Evolutionary conservation across 2,888 invertebrate genomes (phyloP).

Genomic region (Acrobasis suavella): DNA sequence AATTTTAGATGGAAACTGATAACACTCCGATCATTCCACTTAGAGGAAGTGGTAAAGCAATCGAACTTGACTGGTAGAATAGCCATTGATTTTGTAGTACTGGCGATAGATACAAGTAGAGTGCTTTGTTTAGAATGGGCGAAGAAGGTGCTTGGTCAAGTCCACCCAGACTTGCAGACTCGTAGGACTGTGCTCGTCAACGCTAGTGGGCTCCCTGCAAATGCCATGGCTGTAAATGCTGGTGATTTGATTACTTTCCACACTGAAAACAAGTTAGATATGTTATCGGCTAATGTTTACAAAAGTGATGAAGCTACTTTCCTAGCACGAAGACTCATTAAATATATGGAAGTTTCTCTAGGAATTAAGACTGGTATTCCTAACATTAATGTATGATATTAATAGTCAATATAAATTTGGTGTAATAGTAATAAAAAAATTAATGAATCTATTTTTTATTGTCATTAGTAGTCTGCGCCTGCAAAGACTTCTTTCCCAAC

Average conservation of each 20-base stretch:
- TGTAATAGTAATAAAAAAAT: neutral
- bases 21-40: constrained; percentile 55
- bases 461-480: too few species aligned
- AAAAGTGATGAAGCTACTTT: constrained; percentile 51
- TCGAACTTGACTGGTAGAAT: constrained; percentile 60
- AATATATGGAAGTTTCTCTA: constrained; percentile 66
- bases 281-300: constrained; percentile 64
- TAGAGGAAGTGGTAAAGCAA: constrained; percentile 61
- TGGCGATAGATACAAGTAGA: constrained; percentile 67
- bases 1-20: constrained; percentile 65
- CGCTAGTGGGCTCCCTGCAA: constrained; percentile 62
- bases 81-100: constrained; percentile 67
- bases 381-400: constrained; percentile 61
- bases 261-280: constrained; percentile 59
- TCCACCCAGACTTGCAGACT: constrained; percentile 65
- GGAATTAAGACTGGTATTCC: constrained; percentile 73
- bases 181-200: constrained; percentile 70
- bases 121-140: constrained; percentile 71
- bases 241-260: constrained; percentile 62
- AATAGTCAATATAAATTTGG: neutral
- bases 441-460: too few species aligned
- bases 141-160: constrained; percentile 56
- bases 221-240: constrained; percentile 65
- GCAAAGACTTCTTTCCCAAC: too few species aligned
- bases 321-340: constrained; percentile 62